Conservation (phyloP, 2,113 vertebrate species). For the Mormyrus iriodes region DNA sequence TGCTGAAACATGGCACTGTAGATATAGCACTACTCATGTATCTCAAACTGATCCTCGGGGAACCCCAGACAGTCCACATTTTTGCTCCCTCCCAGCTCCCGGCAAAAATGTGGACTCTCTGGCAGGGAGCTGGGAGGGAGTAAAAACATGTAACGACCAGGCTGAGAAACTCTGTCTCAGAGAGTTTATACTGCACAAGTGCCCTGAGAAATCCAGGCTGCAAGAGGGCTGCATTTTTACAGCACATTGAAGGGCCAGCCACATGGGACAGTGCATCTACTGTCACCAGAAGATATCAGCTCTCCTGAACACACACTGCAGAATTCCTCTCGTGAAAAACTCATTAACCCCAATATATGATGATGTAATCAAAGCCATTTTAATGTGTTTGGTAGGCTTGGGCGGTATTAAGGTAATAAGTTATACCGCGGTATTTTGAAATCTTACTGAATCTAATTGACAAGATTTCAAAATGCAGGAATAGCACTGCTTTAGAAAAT, state of each 20-base stretch:
- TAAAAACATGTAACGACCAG: background rate
- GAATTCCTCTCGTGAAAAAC: background rate
- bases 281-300: background rate
- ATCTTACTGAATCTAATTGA: background rate
- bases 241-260: background rate
- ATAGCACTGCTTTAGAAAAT: background rate
- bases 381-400: background rate
- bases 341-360: background rate
- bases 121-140: too few relatives aligned
- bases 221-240: background rate
- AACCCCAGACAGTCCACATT: background rate
- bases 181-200: background rate
- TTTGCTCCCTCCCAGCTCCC: too few relatives aligned
- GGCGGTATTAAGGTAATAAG: background rate
- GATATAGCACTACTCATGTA: background rate
- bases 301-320: background rate
- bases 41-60: background rate
- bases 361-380: background rate
- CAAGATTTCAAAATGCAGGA: background rate
- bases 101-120: background rate
- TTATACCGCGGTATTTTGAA: background rate
- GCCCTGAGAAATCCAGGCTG: background rate
- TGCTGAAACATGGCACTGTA: background rate
- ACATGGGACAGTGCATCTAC: background rate
- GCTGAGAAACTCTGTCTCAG: background rate